Evolutionary conservation across 2,797 vertebrate species (phyloP).

Genomic region (Lepus townsendii): DNA sequence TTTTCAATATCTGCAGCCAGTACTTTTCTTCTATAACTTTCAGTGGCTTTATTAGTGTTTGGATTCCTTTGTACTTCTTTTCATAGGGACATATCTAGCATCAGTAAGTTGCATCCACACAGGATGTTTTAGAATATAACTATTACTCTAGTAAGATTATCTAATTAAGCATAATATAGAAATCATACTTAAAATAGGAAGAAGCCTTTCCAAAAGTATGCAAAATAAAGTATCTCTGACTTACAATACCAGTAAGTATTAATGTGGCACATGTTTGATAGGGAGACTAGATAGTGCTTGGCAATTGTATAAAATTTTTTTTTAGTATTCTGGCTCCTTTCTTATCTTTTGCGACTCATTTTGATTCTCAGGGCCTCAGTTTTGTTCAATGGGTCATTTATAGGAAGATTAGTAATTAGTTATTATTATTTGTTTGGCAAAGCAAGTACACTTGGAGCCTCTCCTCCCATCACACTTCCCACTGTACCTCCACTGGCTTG

Average conservation of each 20-base stretch:
- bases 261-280: not conserved
- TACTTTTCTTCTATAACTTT: not conserved
- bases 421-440: not conserved
- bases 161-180: not conserved
- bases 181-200: constrained; percentile 49
- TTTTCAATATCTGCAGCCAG: not conserved
- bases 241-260: not conserved
- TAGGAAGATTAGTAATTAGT: constrained; percentile 25
- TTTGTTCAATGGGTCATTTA: constrained; percentile 17
- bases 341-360: constrained; percentile 8
- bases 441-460: not conserved
- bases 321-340: not conserved
- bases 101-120: constrained; percentile 39
- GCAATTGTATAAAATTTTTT: constrained; percentile 36
- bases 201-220: constrained; percentile 1
- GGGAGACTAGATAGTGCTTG: not conserved
- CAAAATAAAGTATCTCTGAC: constrained; percentile 15
- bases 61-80: not conserved
- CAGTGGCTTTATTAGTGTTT: constrained; percentile 48
- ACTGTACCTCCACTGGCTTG: not conserved
- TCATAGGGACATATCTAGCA: not conserved
- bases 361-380: not conserved
- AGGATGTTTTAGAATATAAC: constrained; percentile 12
- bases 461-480: not conserved
- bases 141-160: constrained; percentile 21